Evolutionary conservation across 2,888 invertebrate genomes (phyloP), one percentile per base, ranked within the genome.

Genomic region (Maniola hyperantus): DNA sequence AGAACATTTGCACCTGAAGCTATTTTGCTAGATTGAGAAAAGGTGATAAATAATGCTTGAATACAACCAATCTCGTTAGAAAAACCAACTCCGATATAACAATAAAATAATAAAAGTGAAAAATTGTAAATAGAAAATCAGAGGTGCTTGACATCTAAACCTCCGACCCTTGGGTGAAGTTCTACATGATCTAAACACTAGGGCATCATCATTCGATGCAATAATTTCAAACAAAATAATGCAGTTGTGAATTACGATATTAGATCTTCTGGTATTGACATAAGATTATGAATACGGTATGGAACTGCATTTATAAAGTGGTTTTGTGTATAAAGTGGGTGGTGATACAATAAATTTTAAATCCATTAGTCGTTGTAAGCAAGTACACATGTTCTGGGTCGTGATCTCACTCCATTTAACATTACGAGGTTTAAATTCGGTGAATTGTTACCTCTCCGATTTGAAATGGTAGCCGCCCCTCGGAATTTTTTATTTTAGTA

Each of bases 401-500:
- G 78, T 77, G 74, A 76, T 76, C 72, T 79, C 91, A 87, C 84
- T 89, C 88, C 91, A 92, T 92, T 92, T 87, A 91, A 91, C 89
- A 85, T 92, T 91, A 91, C 81, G 91, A 91, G 89, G 85, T 86
- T 89, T 85, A 87, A 87, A 92, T 86, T 87, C 83, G 85, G 81
- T 91, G 89, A 91, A 83, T 88, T 89, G 88, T 86, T 85, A 83
- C 84, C 81, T 81, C 76, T 75, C 77, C 77, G 78, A 84, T 85
- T 87, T 77, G 77, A 76, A 76, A 83, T 78, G 79, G 79, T 78
- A 74, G 76, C 72, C 74, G 76, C 78, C 76, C 69, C 72, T 71
- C 66, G 69, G 33, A 44, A 34, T 66, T 68, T 73, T 72, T 74
- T 62, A 71, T 72, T 69, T 66, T 68, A 60, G 68, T 70, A 72